A percentile compares a stretch with the other conserved stretches of the same genome.
Conservation (phyloP, 2,113 vertebrate genomes). For the Neopipo cinnamomea region DNA sequence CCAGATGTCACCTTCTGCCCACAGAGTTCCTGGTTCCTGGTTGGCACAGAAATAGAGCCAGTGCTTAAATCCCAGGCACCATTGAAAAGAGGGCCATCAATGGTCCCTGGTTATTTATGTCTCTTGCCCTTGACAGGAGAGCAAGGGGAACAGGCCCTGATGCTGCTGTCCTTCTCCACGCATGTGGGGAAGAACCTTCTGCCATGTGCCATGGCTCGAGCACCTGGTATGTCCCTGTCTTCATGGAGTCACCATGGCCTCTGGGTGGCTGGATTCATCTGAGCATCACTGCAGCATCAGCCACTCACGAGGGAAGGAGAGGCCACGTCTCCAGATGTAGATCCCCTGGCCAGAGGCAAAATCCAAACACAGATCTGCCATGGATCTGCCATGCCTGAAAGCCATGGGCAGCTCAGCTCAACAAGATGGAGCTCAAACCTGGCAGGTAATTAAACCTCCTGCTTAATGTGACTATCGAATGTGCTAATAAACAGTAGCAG, state of each 20-base stretch:
- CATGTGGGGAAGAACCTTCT: background rate
- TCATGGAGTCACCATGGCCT: background rate
- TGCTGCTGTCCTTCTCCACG: background rate
- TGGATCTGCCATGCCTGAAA: too few species aligned
- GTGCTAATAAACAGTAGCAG: conserved; percentile 6
- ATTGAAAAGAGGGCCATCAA: rapidly evolving
- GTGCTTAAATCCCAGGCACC: background rate
- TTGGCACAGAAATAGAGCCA: background rate
- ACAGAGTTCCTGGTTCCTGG: background rate
- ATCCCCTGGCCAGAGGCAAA: background rate
- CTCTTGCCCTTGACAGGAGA: background rate
- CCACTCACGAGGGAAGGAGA: background rate
- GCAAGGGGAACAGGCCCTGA: rapidly evolving
- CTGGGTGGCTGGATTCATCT: background rate
- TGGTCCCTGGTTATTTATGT: background rate
- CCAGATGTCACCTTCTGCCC: background rate
- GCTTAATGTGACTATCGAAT: conserved; percentile 3
- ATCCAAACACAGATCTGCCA: background rate
- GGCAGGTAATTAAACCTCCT: conserved; percentile 26
- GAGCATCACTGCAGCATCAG: background rate
- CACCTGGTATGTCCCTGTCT: background rate
- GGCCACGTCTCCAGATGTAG: rapidly evolving
- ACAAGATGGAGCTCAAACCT: background rate
- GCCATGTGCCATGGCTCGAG: rapidly evolving
- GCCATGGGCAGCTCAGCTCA: background rate